Evolutionary conservation across 2,888 invertebrate genomes (phyloP).

Genomic region (Amiota communis): DNA sequence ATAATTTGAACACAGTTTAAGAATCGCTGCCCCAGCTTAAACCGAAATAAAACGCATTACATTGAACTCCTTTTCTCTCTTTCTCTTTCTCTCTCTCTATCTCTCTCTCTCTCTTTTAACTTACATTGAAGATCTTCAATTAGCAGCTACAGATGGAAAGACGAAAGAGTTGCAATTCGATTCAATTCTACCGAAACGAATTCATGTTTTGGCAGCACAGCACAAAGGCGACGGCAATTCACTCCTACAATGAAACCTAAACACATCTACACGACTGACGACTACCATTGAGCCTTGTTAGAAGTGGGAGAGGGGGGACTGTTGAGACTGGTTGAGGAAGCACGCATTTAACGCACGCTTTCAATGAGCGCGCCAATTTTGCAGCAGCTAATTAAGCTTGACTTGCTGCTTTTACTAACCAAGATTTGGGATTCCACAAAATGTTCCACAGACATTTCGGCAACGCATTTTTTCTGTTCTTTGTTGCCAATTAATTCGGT

Average conservation of each 20-base stretch:
- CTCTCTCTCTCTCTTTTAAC: conserved; percentile 44
- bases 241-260: conserved; percentile 46
- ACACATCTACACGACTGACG: too few relatives aligned
- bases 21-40: too few relatives aligned
- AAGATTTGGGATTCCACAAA: conserved; percentile 19
- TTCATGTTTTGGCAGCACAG: too few relatives aligned
- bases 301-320: too few relatives aligned
- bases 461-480: conserved; percentile 24
- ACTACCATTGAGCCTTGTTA: too few relatives aligned
- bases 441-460: conserved; percentile 26
- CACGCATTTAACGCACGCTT: too few relatives aligned
- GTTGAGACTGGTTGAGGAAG: too few relatives aligned
- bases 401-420: conserved; percentile 34
- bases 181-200: conserved; percentile 31
- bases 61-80: not conserved
- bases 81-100: not conserved
- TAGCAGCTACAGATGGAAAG: conserved; percentile 44
- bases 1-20: too few relatives aligned
- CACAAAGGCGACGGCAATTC: conserved; percentile 12
- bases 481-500: conserved; percentile 60
- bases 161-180: conserved; percentile 29
- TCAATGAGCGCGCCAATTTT: too few relatives aligned
- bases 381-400: conserved; percentile 68
- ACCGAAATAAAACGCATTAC: too few relatives aligned
- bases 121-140: conserved; percentile 64